These are phyloP conservation scores for Pharmacophagus antenor DNA, from an alignment of 2,888 invertebrate species.

Conservation along the genomic window DNA sequence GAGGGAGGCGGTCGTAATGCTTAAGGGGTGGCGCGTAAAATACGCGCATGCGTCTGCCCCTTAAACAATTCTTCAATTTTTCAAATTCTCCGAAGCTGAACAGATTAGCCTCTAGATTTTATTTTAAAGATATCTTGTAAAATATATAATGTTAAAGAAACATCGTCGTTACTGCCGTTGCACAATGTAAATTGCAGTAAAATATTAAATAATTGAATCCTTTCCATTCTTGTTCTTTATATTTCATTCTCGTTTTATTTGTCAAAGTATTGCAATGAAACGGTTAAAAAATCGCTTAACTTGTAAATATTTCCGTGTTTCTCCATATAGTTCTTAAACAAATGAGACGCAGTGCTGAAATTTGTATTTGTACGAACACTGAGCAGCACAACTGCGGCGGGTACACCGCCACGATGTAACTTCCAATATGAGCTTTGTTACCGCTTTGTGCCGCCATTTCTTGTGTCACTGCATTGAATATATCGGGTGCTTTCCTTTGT, in stretches of 20 bases:
- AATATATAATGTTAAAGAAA: not conserved
- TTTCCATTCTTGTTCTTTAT: too few species aligned
- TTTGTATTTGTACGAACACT: conserved; percentile 35
- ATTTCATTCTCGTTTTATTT: too few species aligned
- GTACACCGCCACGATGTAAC: conserved; percentile 51
- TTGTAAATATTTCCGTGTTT: conserved; percentile 8
- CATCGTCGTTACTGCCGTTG: not conserved
- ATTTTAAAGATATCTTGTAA: conserved; percentile 1
- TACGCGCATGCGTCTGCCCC: conserved; percentile 75
- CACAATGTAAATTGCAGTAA: not conserved
- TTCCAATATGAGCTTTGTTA: conserved; percentile 79
- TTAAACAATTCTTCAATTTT: conserved; percentile 62
- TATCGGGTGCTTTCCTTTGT: conserved; percentile 79
- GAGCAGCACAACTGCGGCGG: conserved; percentile 33
- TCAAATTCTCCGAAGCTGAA: conserved; percentile 52
- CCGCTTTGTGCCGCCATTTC: conserved; percentile 76
- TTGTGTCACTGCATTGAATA: conserved; percentile 81
- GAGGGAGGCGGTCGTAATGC: conserved; percentile 78
- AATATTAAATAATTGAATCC: too few species aligned
- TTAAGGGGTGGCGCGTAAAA: conserved; percentile 78
- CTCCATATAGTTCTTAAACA: conserved; percentile 25
- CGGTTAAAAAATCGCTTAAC: too few species aligned
- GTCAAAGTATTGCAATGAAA: too few species aligned
- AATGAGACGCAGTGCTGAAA: conserved; percentile 36
- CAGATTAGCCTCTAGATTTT: conserved; percentile 35